phyloP scores from a whole-genome alignment of 2,113 vertebrate genomes.

The Tragelaphus imberbis region DNA sequence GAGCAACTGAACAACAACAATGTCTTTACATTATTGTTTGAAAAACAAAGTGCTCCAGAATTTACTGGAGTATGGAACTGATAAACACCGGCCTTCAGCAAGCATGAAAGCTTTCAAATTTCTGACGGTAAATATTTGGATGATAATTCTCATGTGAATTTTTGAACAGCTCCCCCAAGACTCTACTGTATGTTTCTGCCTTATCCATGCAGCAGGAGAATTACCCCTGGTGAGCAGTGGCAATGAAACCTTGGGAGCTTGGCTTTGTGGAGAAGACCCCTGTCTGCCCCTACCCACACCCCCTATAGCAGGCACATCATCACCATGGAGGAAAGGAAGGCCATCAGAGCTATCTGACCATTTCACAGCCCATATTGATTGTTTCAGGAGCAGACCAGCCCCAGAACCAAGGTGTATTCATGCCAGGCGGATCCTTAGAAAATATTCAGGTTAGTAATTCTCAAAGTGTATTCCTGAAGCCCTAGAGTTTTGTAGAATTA shows the following conservation, averaged over 20 bases:
- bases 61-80: neutral
- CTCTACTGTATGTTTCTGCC: neutral
- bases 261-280: neutral
- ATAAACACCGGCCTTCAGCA: neutral
- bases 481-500: fast-evolving
- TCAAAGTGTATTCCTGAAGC: neutral
- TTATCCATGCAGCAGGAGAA: neutral
- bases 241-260: neutral
- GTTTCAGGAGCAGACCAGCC: neutral
- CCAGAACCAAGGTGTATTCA: neutral
- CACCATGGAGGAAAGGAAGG: fast-evolving
- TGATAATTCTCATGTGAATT: neutral
- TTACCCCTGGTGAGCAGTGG: neutral
- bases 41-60: neutral
- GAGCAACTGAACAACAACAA: neutral
- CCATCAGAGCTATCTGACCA: neutral
- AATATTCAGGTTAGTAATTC: neutral
- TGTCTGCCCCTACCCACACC: neutral
- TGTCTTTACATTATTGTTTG: neutral
- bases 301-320: neutral
- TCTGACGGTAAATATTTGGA: neutral
- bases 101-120: neutral
- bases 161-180: neutral
- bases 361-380: neutral
- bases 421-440: no score